Base-by-base conservation (phyloP, 2,888 invertebrate genomes). In the Dryobota labecula region DNA sequence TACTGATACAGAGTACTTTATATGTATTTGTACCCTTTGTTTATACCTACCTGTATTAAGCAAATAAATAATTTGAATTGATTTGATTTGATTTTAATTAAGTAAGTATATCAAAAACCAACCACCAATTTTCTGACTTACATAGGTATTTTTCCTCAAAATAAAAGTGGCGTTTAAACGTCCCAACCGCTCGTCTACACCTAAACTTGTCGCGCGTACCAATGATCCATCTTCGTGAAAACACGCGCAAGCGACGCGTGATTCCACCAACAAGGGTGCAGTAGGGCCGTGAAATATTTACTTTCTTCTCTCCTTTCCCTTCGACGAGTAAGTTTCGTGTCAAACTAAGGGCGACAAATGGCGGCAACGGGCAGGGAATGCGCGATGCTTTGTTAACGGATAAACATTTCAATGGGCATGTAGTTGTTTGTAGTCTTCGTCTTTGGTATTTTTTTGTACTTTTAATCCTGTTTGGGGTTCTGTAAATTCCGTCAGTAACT, bases 161-260 rank as follows among this genome's bases (percentile, higher is more conserved):
- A 36, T 5, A 5, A 3, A 27, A 33, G 2, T 1, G 0, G 36
- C 57, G 30, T 57, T 24, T 1, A 2, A 36, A 69, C 49, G 36
- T 36, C 8, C 0, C 8, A 82, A 82, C 65, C 89, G 91, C 91
- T 24, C 82, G 92, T 91, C 78, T 90, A 67, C 68, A 38, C 0
- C 3, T 38, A 11, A 47, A 77, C 77, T 80, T 87, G 90, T 90
- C 90, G 91, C 92, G 87, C 89, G 90, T 89, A 87, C 90, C 90
- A 87, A 93, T 93, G 93, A 94, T 94, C 94, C 94, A 94, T 94
- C 94, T 95, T 94, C 92, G 93, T 94, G 93, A 90, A 93, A 93
- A 93, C 92, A 91, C 93, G 93, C 93, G 93, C 94, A 89, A 91
- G 93, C 92, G 92, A 94, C 94, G 94, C 94, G 94, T 95, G 95